Percentiles rank a stretch among this genome's conserved stretches.
phyloP scores from a whole-genome alignment of 2,888 invertebrate species.

The Phasia obesa region DNA sequence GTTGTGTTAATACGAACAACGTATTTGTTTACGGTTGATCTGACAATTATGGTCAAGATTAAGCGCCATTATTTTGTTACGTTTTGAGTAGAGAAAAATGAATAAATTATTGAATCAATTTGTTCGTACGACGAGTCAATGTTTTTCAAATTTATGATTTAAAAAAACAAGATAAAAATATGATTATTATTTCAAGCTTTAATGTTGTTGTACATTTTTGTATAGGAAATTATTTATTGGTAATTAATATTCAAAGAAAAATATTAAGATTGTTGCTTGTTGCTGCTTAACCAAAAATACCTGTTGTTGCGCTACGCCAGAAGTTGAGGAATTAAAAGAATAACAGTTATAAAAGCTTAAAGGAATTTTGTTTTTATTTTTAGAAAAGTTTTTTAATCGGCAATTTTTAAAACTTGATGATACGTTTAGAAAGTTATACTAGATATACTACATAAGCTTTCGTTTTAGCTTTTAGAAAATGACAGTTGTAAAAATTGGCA shows the following conservation, averaged over 20 bases:
- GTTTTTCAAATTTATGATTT: constrained; percentile 40
- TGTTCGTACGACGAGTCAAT: constrained; percentile 22
- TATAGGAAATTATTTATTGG: constrained; percentile 9
- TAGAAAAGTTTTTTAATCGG: too few species aligned
- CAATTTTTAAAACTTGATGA: too few species aligned
- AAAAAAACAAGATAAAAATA: constrained; percentile 30
- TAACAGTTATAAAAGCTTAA: too few species aligned
- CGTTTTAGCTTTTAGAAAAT: too few species aligned
- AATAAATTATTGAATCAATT: constrained; percentile 37
- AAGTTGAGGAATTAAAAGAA: not conserved
- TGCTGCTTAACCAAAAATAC: constrained; percentile 1
- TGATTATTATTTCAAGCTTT: constrained; percentile 53
- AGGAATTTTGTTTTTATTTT: too few species aligned
- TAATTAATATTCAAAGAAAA: constrained; percentile 14
- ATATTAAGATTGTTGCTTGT: constrained; percentile 23
- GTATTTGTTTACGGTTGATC: constrained; percentile 35
- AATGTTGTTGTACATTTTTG: constrained; percentile 19
- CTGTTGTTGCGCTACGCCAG: constrained; percentile 17
- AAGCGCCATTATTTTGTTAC: constrained; percentile 58
- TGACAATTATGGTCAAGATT: constrained; percentile 66
- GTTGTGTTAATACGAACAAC: not conserved
- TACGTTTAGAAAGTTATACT: too few species aligned
- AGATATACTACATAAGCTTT: too few species aligned
- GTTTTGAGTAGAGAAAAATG: constrained; percentile 11
- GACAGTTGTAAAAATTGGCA: too few species aligned